phyloP scores from a whole-genome alignment of 2,888 invertebrate species.

The Netelia virgata region DNA sequence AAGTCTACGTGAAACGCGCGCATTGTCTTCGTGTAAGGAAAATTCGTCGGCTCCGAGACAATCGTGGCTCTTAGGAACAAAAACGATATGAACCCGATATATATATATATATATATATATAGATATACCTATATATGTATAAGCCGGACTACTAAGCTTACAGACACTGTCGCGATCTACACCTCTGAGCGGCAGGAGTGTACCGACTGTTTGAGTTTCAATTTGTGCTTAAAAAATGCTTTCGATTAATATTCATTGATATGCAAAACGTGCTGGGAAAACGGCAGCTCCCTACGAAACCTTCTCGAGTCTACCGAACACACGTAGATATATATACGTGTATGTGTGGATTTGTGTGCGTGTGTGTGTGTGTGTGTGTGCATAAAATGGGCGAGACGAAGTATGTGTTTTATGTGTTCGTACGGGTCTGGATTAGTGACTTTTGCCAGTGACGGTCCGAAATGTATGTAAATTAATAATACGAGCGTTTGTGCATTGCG shows the following conservation, averaged over 20 bases:
- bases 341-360: not conserved
- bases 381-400: not conserved
- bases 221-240: conserved; percentile 81
- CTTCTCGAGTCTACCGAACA: conserved; percentile 49
- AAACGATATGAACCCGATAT: not conserved
- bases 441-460: conserved; percentile 35
- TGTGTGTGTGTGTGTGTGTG: not conserved
- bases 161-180: conserved; percentile 19
- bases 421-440: conserved; percentile 41
- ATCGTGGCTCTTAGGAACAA: not conserved
- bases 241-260: conserved; percentile 81
- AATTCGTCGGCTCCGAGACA: not conserved
- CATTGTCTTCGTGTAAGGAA: conserved; percentile 2
- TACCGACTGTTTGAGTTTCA: conserved; percentile 77
- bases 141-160: conserved; percentile 14
- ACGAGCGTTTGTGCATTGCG: conserved; percentile 28
- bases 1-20: not conserved
- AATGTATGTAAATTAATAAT: conserved; percentile 58
- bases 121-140: too few species aligned
- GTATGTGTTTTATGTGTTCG: conserved; percentile 29
- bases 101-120: not conserved
- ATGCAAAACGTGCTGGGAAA: conserved; percentile 77
- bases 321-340: conserved; percentile 16
- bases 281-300: conserved; percentile 71
- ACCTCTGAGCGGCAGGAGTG: conserved; percentile 21